Base-by-base conservation (phyloP, 2,797 vertebrate genomes). In the Xerus rutilus region DNA sequence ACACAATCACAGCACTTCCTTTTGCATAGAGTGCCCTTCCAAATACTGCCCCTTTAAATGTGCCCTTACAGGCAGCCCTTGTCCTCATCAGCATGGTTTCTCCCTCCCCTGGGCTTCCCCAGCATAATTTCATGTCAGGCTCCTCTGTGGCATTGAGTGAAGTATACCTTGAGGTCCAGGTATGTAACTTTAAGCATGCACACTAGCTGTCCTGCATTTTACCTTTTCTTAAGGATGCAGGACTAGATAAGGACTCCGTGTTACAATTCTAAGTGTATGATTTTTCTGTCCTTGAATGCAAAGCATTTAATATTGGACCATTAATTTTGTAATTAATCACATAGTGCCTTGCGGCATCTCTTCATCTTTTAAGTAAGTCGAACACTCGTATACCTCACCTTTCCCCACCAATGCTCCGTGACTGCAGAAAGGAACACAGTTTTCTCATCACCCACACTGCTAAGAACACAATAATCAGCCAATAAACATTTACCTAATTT, bases 281-380 rank as follows among this genome's bases (percentile, higher is more conserved):
- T n/a, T 64, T 30, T 62, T 18, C 52, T 39, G 70, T 82, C 47
- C 39, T 76, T 69, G 21, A 92, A 91, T 17, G n/a, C 65, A 93
- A 79, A 65, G n/a, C 28, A 95, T n/a, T 83, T 93, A 95, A 67
- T 87, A 69, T 39, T 65, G 7, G 32, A 82, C 52, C 57, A 59
- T 74, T 93, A 78, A 83, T n/a, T 94, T 11, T 20, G 45, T 10
- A 79, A 83, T 14, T 73, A 69, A 65, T 91, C 70, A 96, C 14
- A 77, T 2, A 83, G 62, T 23, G 39, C 52, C 21, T 72, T 59
- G 39, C 35, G 43, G 49, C n/a, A 86, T 65, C 93, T 94, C 47
- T 64, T 78, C 65, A 79, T 86, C 45, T 95, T 93, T 69, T 52
- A 89, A 81, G 69, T 85, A 86, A 82, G 45, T 92, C 62, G 91